Percentiles rank a stretch among this genome's conserved stretches.
These are phyloP conservation scores for Sitta europaea DNA, from an alignment of 2,113 vertebrate genomes.

Conservation along the genomic window DNA sequence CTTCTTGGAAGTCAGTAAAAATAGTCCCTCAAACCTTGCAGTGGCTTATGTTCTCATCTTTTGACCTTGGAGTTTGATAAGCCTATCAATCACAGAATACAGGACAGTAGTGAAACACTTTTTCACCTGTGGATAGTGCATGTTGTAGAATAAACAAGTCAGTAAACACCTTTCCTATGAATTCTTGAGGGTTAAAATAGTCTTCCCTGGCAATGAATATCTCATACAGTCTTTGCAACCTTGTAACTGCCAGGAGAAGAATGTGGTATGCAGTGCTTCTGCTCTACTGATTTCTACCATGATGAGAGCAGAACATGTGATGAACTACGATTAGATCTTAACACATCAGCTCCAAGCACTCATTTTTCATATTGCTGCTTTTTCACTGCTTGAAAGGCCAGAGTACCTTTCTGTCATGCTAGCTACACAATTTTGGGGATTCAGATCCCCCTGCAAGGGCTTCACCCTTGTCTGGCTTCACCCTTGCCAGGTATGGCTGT, in stretches of 20 bases:
- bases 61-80: neutral
- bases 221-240: neutral
- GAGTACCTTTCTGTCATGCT: neutral
- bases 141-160: neutral
- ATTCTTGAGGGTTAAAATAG: neutral
- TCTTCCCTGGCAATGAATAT: neutral
- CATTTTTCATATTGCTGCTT: neutral
- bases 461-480: neutral
- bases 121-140: neutral
- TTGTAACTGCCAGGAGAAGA: neutral
- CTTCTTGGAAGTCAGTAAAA: neutral
- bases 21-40: accelerated
- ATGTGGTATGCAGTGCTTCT: neutral
- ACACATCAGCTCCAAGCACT: neutral
- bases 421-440: neutral
- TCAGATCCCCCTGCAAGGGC: neutral
- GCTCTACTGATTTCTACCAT: neutral
- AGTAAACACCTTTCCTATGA: neutral
- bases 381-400: neutral
- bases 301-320: neutral
- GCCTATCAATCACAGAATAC: neutral
- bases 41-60: neutral
- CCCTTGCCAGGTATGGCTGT: neutral
- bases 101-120: neutral
- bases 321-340: neutral